These are phyloP conservation scores for Eulimnadia texana DNA, from an alignment of 1,140 invertebrate species.

Conservation along the genomic window DNA sequence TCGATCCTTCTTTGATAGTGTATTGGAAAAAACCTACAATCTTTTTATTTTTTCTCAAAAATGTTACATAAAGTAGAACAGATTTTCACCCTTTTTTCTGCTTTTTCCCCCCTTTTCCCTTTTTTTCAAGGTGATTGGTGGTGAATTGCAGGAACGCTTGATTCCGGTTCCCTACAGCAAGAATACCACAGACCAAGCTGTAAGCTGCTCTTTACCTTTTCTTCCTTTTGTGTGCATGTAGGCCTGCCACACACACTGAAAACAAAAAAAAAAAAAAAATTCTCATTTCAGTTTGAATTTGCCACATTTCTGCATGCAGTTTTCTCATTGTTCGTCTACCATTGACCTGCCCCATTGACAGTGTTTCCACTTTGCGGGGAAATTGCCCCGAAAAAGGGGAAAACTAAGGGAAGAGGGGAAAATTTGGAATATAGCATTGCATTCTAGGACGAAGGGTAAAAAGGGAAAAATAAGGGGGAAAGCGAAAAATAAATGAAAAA, in stretches of 20 bases:
- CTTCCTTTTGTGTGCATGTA: not conserved
- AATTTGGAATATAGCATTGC: too few species aligned
- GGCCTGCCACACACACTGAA: not conserved
- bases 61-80: not conserved
- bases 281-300: not conserved
- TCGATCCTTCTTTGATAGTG: not conserved
- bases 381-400: too few species aligned
- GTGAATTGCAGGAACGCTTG: constrained; percentile 97
- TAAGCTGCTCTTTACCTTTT: constrained; percentile 46
- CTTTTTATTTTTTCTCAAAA: not conserved
- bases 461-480: too few species aligned
- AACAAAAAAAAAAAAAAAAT: not conserved
- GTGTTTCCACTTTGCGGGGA: too few species aligned
- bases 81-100: not conserved
- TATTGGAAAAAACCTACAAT: not conserved
- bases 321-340: too few species aligned
- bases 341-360: too few species aligned
- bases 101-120: not conserved
- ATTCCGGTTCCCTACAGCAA: constrained; percentile 98
- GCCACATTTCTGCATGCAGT: not conserved
- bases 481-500: too few species aligned
- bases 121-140: constrained; percentile 89
- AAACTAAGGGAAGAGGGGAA: too few species aligned
- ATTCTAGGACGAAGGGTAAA: too few species aligned
- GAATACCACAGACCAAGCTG: constrained; percentile 97